Conservation (phyloP, 2,888 invertebrate genomes). For the Atherix ibis region DNA sequence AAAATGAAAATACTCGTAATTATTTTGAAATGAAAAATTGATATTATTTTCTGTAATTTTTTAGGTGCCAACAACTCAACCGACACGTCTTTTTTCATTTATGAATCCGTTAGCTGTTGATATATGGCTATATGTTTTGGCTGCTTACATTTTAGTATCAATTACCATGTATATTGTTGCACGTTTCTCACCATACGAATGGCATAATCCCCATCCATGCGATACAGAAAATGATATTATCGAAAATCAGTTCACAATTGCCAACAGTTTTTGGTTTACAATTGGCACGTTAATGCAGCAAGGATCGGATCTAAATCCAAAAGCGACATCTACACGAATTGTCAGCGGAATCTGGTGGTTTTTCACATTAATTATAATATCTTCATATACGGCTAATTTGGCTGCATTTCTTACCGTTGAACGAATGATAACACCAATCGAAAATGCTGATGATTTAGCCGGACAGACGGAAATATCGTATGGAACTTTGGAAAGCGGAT, state of each 20-base stretch:
- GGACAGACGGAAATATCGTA: constrained; percentile 71
- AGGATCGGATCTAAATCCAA: constrained; percentile 65
- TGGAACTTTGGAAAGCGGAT: constrained; percentile 67
- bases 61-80: constrained; percentile 54
- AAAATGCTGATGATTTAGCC: constrained; percentile 70
- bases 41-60: too few relatives aligned
- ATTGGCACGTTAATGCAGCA: constrained; percentile 82
- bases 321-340: constrained; percentile 47
- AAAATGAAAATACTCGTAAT: background rate
- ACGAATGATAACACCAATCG: constrained; percentile 72
- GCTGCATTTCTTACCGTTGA: constrained; percentile 86
- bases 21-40: too few relatives aligned
- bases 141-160: constrained; percentile 65
- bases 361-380: constrained; percentile 78
- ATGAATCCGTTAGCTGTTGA: constrained; percentile 74
- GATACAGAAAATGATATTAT: constrained; percentile 41
- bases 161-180: constrained; percentile 65
- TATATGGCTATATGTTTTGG: constrained; percentile 72
- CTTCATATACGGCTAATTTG: constrained; percentile 82
- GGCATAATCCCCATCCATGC: constrained; percentile 58
- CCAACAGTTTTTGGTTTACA: constrained; percentile 77
- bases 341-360: constrained; percentile 87
- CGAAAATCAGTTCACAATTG: constrained; percentile 67
- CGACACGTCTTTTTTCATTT: constrained; percentile 63
- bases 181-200: constrained; percentile 65